Evolutionary conservation across 1,140 invertebrate species (phyloP), one percentile per base, ranked within the genome.

Genomic region (Zaprionus tsacasi): DNA sequence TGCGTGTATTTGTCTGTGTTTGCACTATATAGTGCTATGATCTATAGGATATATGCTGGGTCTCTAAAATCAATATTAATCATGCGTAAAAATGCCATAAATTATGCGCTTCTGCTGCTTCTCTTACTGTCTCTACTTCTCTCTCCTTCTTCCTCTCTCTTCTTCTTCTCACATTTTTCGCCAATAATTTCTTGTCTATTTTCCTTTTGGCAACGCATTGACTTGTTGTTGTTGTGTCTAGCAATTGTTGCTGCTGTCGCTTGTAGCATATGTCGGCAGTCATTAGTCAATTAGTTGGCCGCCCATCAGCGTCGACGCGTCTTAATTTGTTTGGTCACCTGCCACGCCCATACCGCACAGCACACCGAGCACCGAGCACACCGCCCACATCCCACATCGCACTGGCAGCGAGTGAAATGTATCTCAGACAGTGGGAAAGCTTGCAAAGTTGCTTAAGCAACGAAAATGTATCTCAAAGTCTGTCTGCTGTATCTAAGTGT

Each of bases 31-130:
- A 45, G 40, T 45, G 17, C 17, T 17, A 54, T 40, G 13, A 43
- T 70, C n/a, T 40, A 57, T 65, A 71, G 36, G 36, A 33, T 64
- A 70, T 71, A 50, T 35, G 30, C 10, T 13, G 52, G 38, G 38
- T 52, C 45, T 63, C 36, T 91, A 76, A 91, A 91, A 91, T 91
- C 80, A 71, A 87, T 83, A 91, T 91, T 87, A 91, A 91, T 91
- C 90, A 91, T 89, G 85, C 86, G 78, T 72, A 72, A 59, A 82
- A 91, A 86, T 90, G 76, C 79, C 76, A 89, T 91, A 80, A 89
- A 90, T 89, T 90, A 81, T 60, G 78, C 74, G 69, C 59, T 43
- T 65, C 40, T 30, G 13, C 17, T 65, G 55, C 43, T 68, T 7
- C 17, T 15, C 11, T 54, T 11, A 15, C n/a, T 17, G n/a, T 8